A percentile compares a stretch with the other conserved stretches of the same genome.
Conservation (phyloP, 1,140 invertebrate species). For the Euura lappo region DNA sequence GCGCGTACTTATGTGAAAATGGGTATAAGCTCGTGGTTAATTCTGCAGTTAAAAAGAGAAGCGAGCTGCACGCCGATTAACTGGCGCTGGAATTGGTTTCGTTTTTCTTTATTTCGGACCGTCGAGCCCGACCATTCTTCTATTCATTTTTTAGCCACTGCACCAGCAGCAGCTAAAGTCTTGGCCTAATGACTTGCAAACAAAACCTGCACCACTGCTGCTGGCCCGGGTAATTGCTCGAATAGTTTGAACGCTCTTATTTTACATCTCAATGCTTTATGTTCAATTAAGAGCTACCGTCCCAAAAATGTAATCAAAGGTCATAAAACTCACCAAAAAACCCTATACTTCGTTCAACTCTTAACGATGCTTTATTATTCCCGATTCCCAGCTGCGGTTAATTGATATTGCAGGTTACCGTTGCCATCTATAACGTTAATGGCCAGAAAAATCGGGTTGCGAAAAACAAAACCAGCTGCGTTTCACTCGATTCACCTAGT, state of each 20-base stretch:
- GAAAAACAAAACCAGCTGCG: too few species aligned
- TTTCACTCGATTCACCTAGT: too few species aligned
- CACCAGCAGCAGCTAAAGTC: constrained; percentile 32
- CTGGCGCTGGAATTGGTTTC: constrained; percentile 41
- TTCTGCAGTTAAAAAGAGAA: neutral
- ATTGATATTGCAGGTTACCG: too few species aligned
- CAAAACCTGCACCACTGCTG: constrained; percentile 30
- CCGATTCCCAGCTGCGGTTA: too few species aligned
- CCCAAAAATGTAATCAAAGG: neutral
- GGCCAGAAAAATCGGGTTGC: too few species aligned
- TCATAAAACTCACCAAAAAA: neutral
- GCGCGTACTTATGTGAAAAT: neutral
- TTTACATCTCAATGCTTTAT: constrained; percentile 3
- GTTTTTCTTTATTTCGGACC: constrained; percentile 39
- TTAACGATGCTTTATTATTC: too few species aligned
- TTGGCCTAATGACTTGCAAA: constrained; percentile 46
- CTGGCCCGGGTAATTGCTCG: constrained; percentile 6
- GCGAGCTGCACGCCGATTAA: neutral
- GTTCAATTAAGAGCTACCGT: constrained; percentile 1
- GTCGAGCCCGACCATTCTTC: constrained; percentile 29
- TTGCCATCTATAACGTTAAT: too few species aligned
- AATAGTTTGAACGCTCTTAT: constrained; percentile 8
- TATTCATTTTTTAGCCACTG: constrained; percentile 41
- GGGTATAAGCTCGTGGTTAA: neutral
- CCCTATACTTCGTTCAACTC: too few species aligned